Evolutionary conservation across 2,113 vertebrate genomes (phyloP), one percentile per base, ranked within the genome.

Genomic region (Thamnaconus septentrionalis): DNA sequence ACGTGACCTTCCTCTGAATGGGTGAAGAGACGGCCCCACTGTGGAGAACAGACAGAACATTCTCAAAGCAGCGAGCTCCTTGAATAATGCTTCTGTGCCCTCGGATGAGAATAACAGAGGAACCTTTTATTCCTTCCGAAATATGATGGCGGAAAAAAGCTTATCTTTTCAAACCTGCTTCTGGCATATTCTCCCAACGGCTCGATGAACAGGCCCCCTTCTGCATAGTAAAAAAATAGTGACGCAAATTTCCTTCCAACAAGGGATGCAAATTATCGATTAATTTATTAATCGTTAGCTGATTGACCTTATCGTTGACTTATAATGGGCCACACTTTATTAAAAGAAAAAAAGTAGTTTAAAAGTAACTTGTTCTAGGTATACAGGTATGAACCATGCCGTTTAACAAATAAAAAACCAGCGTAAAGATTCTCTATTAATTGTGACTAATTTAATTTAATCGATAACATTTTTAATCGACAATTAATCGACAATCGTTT

Each of bases 101-200:
- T 55, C 64, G 39, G 65, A 66, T 60, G 76, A 80, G 69, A 81
- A 75, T 60, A 72, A 76, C 69, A 70, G 74, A 63, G 71, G 53
- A 67, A 82, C 82, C 75, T 73, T 75, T 70, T 80, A 61, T 42
- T 72, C 71, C 74, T 55, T 54, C 3, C 52, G 47, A 65, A 67
- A n/a, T 51, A 5, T 5, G 18, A 41, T 40, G 18, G 41, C n/a
- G 31, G 8, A n/a, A 54, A 8, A 56, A 67, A 55, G 66, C 53
- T 58, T 72, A 64, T 66, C 66, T 72, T 53, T 63, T 50, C 7
- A 41, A 71, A 50, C 18, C 41, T 5, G 45, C 4, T 54, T 76
- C 69, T 64, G 47, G 68, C 69, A 67, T 49, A 61, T 69, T 79
- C 62, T 73, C 57, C 64, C 59, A 31, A 31, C 18, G 18, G 18